Base-by-base conservation (phyloP, 2,797 vertebrate genomes). In the Merluccius polli region DNA sequence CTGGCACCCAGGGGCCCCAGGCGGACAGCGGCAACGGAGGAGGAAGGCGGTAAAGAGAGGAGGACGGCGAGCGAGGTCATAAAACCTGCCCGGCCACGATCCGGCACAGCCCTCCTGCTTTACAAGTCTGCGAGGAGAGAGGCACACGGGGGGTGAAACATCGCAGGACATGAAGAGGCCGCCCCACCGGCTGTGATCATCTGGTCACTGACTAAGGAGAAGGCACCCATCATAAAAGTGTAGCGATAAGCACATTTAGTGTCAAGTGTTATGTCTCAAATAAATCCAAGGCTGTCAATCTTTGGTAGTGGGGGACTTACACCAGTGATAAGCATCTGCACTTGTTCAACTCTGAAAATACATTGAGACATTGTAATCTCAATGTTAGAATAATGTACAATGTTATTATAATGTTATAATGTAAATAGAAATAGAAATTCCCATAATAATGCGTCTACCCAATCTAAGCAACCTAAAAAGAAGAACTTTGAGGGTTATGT, bases 1-100 rank as follows among this genome's bases (percentile, higher is more conserved):
- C 88, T 93, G 91, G 89, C 77, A 76, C 71, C 52, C 24, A 27
- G 65, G 77, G 77, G 75, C 84, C 71, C 80, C 59, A 0, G 32
- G 77, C 77, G 48, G 15, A 31, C 52, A 32, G 75, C 15, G 75
- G 76, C 73, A 44, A 27, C 70, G 75, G 75, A 32, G 44, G 79
- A 73, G 67, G 78, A 75, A 52, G 84, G 81, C 70, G 80, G 77
- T 81, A 76, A 73, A 48, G 74, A 76, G 83, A 59, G 44, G 87
- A 89, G 84, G 86, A 91, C 87, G 87, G 87, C 83, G 83, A 78
- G 83, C 32, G 84, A n/a, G 90, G 88, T 91, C 87, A 86, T 84
- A 92, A 92, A 93, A 91, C 87, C 81, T 93, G 92, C 90, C 86
- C 80, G 75, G 90, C 92, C 87, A 91, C 90, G 92, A 92, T 88